These are phyloP conservation scores for Tetramorium bicarinatum DNA, from an alignment of 2,888 invertebrate genomes.

Conservation along the genomic window DNA sequence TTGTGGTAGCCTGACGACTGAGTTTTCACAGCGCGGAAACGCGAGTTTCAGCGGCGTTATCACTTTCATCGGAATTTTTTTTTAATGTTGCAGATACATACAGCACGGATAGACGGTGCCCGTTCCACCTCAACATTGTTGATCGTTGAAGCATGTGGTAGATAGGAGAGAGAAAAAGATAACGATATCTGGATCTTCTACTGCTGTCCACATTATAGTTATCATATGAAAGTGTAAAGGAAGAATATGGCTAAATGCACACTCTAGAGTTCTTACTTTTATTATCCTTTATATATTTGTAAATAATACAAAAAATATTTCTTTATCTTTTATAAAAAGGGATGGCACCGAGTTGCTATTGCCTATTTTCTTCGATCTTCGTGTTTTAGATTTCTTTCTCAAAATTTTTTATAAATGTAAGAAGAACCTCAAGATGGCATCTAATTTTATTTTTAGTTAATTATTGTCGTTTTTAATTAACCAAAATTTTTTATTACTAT, in stretches of 20 bases:
- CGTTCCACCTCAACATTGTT: neutral
- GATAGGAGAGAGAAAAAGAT: slow-evolving; percentile 8
- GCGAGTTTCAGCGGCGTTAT: slow-evolving; percentile 22
- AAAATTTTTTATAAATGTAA: neutral
- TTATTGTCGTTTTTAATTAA: slow-evolving; percentile 3
- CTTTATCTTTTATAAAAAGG: neutral
- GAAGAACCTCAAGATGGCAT: neutral
- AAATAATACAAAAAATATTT: neutral
- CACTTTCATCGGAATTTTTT: slow-evolving; percentile 48
- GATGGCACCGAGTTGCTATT: neutral
- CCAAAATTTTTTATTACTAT: neutral
- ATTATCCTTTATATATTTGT: neutral
- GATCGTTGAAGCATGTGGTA: slow-evolving; percentile 20
- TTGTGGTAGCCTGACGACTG: neutral
- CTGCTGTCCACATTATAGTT: neutral
- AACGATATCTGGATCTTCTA: neutral
- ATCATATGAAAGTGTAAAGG: slow-evolving; percentile 32
- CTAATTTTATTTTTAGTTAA: neutral
- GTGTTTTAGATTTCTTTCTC: neutral
- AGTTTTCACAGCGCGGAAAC: slow-evolving; percentile 27
- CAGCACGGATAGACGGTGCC: neutral
- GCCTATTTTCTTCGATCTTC: neutral
- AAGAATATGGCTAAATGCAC: neutral
- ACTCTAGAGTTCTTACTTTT: neutral
- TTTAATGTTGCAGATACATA: neutral